phyloP scores from a whole-genome alignment of 2,797 vertebrate species.

The Helicolenus hilgendorfi region DNA sequence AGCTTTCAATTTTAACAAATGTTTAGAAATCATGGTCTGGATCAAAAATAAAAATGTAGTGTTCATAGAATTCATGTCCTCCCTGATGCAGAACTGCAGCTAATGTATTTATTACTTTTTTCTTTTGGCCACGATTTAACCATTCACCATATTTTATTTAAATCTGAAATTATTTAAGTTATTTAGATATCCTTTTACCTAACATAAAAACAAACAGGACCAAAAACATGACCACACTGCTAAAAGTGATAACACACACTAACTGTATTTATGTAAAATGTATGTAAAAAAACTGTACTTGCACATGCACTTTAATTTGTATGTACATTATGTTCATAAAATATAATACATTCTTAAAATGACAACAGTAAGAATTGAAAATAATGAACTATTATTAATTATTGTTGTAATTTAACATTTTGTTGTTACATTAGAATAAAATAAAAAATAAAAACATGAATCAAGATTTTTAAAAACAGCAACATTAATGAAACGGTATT shows the following conservation, averaged over 20 bases:
- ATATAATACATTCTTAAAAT: neutral
- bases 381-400: neutral
- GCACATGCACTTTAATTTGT: neutral
- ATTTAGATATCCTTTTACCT: neutral
- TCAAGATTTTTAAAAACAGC: neutral
- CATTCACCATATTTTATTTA: neutral
- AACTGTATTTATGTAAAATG: neutral
- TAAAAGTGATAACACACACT: neutral
- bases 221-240: neutral
- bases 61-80: neutral
- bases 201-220: neutral
- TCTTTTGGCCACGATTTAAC: neutral
- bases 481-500: neutral
- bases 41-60: neutral
- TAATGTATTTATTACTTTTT: neutral
- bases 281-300: neutral
- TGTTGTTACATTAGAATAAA: neutral
- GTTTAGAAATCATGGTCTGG: neutral
- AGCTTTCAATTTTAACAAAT: neutral
- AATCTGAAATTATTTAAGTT: neutral
- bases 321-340: neutral
- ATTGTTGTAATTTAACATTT: neutral
- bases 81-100: neutral
- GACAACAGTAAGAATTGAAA: neutral
- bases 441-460: neutral